Conservation (phyloP, 2,888 invertebrate genomes). For the Tenthredo distinguenda region DNA sequence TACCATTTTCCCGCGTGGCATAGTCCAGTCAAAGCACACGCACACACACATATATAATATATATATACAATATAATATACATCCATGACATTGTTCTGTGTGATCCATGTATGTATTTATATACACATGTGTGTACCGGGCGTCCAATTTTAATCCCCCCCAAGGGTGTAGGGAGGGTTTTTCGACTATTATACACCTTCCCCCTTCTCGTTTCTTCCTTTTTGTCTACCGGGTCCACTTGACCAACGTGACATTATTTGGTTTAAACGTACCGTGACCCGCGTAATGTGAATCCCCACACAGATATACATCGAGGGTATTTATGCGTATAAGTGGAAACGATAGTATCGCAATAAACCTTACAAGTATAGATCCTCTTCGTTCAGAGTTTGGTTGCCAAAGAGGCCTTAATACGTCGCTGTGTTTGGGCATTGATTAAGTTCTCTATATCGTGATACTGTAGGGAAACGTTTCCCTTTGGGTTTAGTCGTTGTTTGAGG, state of each 20-base stretch:
- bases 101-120: neutral
- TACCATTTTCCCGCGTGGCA: slow-evolving; percentile 35
- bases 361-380: neutral
- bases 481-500: neutral
- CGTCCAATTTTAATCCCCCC: neutral
- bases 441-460: neutral
- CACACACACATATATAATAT: neutral
- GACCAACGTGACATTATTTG: neutral
- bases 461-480: neutral
- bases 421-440: slow-evolving; percentile 24
- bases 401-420: neutral
- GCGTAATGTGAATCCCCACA: neutral
- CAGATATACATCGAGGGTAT: neutral
- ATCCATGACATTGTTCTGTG: neutral
- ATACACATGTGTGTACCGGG: neutral
- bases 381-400: neutral
- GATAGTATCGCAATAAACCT: neutral
- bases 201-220: neutral
- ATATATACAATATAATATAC: neutral
- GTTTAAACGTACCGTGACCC: neutral
- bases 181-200: neutral
- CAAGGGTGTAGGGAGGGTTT: neutral
- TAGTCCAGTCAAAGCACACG: slow-evolving; percentile 24
- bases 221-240: neutral
- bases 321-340: neutral